A percentile compares a stretch with the other conserved stretches of the same genome.
phyloP scores from a whole-genome alignment of 1,140 invertebrate genomes.

The Goniozus legneri region DNA sequence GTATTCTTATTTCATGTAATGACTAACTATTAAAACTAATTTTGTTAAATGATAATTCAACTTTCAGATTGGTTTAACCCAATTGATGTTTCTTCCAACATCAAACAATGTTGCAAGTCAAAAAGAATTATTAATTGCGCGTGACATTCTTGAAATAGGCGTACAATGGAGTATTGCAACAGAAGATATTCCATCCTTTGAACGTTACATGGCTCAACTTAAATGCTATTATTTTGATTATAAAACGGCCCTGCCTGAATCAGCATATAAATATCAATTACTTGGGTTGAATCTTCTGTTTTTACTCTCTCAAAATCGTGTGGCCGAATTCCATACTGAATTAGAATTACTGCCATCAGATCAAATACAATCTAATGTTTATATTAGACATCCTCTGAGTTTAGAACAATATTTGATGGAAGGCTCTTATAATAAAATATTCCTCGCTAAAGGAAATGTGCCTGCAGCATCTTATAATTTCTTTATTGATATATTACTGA shows the following conservation, averaged over 20 bases:
- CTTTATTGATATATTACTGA: conserved; percentile 94
- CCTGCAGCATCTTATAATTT: conserved; percentile 93
- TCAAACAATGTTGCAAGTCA: conserved; percentile 73
- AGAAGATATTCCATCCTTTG: conserved; percentile 91
- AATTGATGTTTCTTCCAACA: conserved; percentile 83
- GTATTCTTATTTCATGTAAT: neutral
- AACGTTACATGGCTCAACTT: conserved; percentile 93
- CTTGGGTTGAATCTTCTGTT: conserved; percentile 93
- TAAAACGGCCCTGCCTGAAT: conserved; percentile 86
- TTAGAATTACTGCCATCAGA: conserved; percentile 91
- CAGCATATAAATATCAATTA: conserved; percentile 92
- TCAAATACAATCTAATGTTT: conserved; percentile 89
- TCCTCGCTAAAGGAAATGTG: conserved; percentile 88
- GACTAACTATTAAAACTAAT: neutral
- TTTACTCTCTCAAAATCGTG: conserved; percentile 92
- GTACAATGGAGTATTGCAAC: conserved; percentile 90
- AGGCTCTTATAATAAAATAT: conserved; percentile 97
- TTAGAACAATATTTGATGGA: conserved; percentile 99
- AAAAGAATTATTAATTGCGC: conserved; percentile 83
- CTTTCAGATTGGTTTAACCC: conserved; percentile 75
- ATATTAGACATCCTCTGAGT: conserved; percentile 91
- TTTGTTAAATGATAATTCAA: neutral
- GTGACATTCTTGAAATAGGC: conserved; percentile 94
- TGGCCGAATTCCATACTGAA: conserved; percentile 99
- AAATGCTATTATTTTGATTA: conserved; percentile 99